A percentile compares a stretch with the other conserved stretches of the same genome.
Evolutionary conservation across 2,797 vertebrate species (phyloP).

Genomic region (Oryzias dopingdopingensis): DNA sequence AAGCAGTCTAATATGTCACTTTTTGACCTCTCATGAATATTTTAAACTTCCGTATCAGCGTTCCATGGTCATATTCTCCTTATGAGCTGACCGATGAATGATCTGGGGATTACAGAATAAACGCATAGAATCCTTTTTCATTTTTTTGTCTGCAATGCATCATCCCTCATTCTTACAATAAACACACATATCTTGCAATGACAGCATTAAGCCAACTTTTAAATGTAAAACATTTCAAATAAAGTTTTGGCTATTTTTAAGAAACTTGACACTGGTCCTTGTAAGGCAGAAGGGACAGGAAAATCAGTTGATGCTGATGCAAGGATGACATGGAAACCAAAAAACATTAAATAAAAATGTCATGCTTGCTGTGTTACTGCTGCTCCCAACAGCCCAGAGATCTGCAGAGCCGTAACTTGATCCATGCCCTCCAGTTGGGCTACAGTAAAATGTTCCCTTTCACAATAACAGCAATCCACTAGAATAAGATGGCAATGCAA

Average conservation of each 20-base stretch:
- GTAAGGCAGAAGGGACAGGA: constrained; percentile 36
- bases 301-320: constrained; percentile 34
- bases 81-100: constrained; percentile 33
- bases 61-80: constrained; percentile 33
- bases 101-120: constrained; percentile 31
- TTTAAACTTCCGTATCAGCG: constrained; percentile 20
- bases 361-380: constrained; percentile 49
- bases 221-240: constrained; percentile 16
- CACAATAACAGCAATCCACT: constrained; percentile 28
- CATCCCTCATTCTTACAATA: constrained; percentile 19
- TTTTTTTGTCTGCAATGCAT: constrained; percentile 51
- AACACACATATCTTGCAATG: constrained; percentile 38
- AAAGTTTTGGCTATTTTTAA: not conserved
- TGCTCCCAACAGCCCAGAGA: constrained; percentile 41
- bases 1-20: constrained; percentile 15
- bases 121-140: constrained; percentile 34
- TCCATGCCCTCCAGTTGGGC: constrained; percentile 24
- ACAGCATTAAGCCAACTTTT: constrained; percentile 19
- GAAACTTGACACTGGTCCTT: constrained; percentile 34
- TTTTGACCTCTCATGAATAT: constrained; percentile 29
- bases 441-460: constrained; percentile 35
- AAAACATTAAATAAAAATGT: constrained; percentile 44
- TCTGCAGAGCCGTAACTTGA: constrained; percentile 52
- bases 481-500: constrained; percentile 25
- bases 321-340: constrained; percentile 16